These are phyloP conservation scores for Epinotia nisella DNA, from an alignment of 2,888 invertebrate species.

Conservation along the genomic window DNA sequence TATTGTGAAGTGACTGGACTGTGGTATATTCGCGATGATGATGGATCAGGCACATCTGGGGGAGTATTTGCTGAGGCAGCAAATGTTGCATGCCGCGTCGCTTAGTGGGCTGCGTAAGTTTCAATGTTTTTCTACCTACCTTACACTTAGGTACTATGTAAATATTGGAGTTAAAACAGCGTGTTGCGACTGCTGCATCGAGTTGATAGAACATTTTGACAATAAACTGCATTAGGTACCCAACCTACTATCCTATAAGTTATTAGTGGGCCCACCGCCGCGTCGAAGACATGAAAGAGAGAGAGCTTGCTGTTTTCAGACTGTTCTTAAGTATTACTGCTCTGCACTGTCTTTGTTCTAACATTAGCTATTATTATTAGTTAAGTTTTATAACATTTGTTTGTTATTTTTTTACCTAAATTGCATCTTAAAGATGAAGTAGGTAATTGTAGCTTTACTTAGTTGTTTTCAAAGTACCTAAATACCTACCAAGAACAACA, in stretches of 20 bases:
- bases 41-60: conserved; percentile 82
- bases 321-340: too few species aligned
- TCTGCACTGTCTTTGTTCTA: too few species aligned
- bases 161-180: not conserved
- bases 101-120: conserved; percentile 78
- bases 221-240: not conserved
- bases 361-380: too few species aligned
- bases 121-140: conserved; percentile 9
- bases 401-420: too few species aligned
- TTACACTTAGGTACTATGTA: not conserved
- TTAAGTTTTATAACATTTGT: too few species aligned
- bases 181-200: not conserved
- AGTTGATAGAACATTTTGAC: not conserved
- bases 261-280: not conserved
- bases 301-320: too few species aligned
- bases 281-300: too few species aligned
- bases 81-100: conserved; percentile 80
- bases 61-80: conserved; percentile 80
- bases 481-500: too few species aligned
- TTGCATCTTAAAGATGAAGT: too few species aligned
- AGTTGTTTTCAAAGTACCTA: too few species aligned
- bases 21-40: conserved; percentile 67
- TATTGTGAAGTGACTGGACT: conserved; percentile 70
- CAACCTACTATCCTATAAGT: too few species aligned
- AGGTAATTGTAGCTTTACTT: too few species aligned